A percentile compares a stretch with the other conserved stretches of the same genome.
Evolutionary conservation across 2,113 vertebrate genomes (phyloP).

Genomic region (Callipepla squamata): DNA sequence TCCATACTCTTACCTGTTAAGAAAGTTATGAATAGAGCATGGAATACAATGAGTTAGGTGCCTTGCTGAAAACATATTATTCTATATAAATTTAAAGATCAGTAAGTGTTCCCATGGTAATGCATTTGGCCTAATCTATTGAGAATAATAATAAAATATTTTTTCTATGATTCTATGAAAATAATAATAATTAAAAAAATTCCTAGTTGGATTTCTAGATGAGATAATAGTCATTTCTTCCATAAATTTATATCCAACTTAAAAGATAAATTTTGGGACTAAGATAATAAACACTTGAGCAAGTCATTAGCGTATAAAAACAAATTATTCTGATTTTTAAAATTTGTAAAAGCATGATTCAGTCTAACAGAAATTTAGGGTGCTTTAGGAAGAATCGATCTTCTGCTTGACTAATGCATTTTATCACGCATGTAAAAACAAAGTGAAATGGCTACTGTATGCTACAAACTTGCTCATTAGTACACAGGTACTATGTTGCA

Average conservation of each 20-base stretch:
- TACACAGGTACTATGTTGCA: neutral
- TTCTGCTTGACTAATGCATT: neutral
- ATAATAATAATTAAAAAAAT: no score
- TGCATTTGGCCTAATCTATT: neutral
- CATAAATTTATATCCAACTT: neutral
- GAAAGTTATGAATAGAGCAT: neutral
- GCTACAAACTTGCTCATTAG: neutral
- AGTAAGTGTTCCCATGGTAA: neutral
- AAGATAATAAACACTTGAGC: neutral
- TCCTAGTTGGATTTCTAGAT: neutral
- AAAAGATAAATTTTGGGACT: neutral
- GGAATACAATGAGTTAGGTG: neutral
- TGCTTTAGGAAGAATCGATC: neutral
- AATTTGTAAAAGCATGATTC: neutral
- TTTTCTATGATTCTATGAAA: no score
- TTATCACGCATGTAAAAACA: neutral
- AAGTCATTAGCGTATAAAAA: neutral
- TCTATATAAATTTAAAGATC: neutral
- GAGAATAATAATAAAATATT: neutral
- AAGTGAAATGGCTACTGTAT: neutral
- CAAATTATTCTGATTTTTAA: neutral
- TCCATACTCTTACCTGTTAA: neutral
- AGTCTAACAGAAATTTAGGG: neutral
- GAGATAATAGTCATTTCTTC: neutral
- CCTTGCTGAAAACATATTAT: neutral